Base-by-base conservation (phyloP, 2,113 vertebrate genomes). In the Morone chrysops region DNA sequence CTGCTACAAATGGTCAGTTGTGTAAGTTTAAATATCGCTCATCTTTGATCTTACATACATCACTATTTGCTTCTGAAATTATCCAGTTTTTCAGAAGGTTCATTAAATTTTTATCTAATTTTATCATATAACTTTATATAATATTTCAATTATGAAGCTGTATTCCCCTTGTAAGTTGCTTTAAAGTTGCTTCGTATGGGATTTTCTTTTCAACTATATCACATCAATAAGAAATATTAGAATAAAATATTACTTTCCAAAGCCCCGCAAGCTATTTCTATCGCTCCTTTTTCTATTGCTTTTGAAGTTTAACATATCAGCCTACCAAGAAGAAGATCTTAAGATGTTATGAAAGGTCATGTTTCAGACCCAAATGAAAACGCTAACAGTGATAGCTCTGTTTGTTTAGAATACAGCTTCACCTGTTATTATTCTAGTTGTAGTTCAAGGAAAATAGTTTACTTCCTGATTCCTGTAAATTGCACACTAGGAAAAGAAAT, bases 241-340 rank as follows among this genome's bases (percentile, higher is more conserved):
- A 70, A 70, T 69, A 38, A 82, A 66, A 76, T 47, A 82, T 78
- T 16, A 73, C 60, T 67, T 66, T 65, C 20, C 25, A 60, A 6
- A 38, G 12, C 41, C 11, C 59, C 0, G 2, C 2, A 0, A 77
- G 73, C 66, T 65, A 12, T 40, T 54, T 77, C 43, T 53, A 4
- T 22, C 0, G 0, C 4, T 36, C 8, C 0, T 40, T 56, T 82
- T 80, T 48, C 12, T 48, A 12, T 38, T 65, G 53, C 22, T 48
- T 92, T 84, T 87, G 57, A 87, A 87, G 75, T 83, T 85, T 54
- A 45, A 74, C 18, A 82, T 9, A 73, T 6, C 68, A 61, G 40
- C 40, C 41, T n/a, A 25, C 13, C 6, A 66, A 73, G 47, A n/a
- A 16, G 53, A 47, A 72, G 66, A 78, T 60, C 53, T 81, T 65